Conservation (phyloP, 2,113 vertebrate genomes). For the Machaerirhynchus nigripectus region DNA sequence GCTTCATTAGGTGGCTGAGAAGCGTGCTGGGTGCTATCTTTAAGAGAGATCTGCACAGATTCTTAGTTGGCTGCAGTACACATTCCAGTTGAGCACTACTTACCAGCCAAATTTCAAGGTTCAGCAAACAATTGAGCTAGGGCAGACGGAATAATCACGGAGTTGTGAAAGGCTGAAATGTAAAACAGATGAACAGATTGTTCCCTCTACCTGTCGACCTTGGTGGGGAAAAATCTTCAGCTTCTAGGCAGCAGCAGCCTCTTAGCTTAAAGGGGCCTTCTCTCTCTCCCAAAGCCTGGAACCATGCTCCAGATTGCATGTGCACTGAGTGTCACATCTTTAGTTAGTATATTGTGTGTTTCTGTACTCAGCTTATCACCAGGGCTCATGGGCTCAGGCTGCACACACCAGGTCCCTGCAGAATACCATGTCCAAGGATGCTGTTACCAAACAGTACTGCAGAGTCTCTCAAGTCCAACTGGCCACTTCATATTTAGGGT, state of each 20-base stretch:
- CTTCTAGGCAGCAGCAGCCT: not conserved
- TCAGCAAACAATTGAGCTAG: slow-evolving; percentile 6
- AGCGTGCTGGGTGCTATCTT: not conserved
- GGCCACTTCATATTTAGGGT: not conserved
- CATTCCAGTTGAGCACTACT: not conserved
- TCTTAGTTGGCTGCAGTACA: not conserved
- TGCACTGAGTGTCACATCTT: not conserved
- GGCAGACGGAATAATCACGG: not conserved
- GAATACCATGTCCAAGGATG: not conserved
- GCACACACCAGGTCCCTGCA: not conserved
- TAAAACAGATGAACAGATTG: not conserved
- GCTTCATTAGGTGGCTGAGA: not conserved
- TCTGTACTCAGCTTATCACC: not conserved
- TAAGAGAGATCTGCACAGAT: not conserved
- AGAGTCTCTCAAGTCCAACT: not conserved
- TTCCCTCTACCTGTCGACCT: not conserved
- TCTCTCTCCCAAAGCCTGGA: not conserved
- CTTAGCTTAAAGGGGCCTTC: not conserved
- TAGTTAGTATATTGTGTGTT: not conserved
- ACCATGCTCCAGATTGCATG: not conserved
- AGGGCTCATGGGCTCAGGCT: not conserved
- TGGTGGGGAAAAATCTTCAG: not conserved
- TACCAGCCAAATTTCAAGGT: slow-evolving; percentile 15
- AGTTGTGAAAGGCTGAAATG: not conserved
- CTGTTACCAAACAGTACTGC: not conserved